These are phyloP conservation scores for Fistularia commersonii DNA, from an alignment of 2,797 vertebrate species.

Conservation along the genomic window DNA sequence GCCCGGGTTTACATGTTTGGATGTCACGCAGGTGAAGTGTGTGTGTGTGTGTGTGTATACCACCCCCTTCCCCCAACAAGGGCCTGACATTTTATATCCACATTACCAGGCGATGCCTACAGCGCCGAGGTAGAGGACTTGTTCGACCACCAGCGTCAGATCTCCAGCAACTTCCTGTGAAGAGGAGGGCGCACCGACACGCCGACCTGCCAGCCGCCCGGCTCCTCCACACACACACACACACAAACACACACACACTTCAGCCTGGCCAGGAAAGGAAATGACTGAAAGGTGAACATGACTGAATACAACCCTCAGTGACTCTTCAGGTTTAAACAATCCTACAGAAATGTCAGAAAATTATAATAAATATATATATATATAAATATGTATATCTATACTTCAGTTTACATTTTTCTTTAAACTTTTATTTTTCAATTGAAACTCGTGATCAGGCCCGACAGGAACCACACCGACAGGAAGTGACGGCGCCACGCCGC, in stretches of 20 bases:
- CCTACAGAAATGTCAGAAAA: constrained; percentile 33
- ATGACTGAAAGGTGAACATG: constrained; percentile 28
- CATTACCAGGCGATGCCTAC: constrained; percentile 81
- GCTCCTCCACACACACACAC: constrained; percentile 48
- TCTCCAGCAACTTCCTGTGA: constrained; percentile 90
- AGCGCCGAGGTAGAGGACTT: constrained; percentile 80
- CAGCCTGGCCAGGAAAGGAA: no score
- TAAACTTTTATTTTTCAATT: constrained; percentile 34
- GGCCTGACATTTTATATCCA: no score
- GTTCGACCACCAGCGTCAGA: constrained; percentile 84
- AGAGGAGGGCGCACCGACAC: constrained; percentile 25
- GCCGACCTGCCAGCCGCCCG: constrained; percentile 47
- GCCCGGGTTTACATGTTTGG: constrained; percentile 86
- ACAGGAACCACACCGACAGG: no score
- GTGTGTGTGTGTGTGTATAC: background rate
- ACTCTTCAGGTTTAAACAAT: constrained; percentile 29
- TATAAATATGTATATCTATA: no score
- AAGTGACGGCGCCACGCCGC: no score
- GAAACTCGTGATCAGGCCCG: constrained; percentile 24
- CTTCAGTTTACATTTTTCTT: no score
- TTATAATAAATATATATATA: constrained; percentile 31
- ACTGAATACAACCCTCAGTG: constrained; percentile 21
- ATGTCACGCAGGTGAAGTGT: constrained; percentile 85
- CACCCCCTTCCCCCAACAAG: no score
- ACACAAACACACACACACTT: constrained; percentile 26